These are phyloP conservation scores for Zenarchopterus dispar DNA, from an alignment of 2,797 vertebrate species.

Conservation along the genomic window DNA sequence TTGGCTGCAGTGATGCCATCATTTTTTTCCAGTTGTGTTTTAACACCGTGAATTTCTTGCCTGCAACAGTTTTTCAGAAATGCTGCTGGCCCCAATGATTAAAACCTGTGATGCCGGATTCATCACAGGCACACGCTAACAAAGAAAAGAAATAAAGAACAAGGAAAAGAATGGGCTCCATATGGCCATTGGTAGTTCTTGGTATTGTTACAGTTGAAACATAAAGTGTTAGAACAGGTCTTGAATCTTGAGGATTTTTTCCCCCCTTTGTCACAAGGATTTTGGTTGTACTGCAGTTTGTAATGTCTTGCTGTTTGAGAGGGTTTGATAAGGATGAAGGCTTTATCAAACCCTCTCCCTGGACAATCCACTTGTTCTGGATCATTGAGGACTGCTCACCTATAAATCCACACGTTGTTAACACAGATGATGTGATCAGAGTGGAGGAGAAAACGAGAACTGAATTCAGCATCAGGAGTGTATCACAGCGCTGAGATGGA, in stretches of 20 bases:
- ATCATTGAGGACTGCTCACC: conserved; percentile 67
- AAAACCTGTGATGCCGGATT: conserved; percentile 58
- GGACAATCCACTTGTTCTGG: conserved; percentile 67
- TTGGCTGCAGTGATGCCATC: conserved; percentile 65
- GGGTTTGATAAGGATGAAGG: conserved; percentile 65
- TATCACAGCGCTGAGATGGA: conserved; percentile 28
- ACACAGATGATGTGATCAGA: conserved; percentile 58
- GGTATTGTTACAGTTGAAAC: conserved; percentile 63
- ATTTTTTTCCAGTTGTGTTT: conserved; percentile 69
- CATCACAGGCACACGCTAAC: conserved; percentile 51
- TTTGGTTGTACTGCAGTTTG: conserved; percentile 47
- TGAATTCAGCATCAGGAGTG: conserved; percentile 24
- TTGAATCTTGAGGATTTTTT: conserved; percentile 62
- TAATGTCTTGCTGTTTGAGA: conserved; percentile 62
- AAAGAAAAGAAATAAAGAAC: conserved; percentile 71
- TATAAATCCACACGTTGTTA: conserved; percentile 62
- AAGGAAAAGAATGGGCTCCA: conserved; percentile 68
- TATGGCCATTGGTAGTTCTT: conserved; percentile 66
- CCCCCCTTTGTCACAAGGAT: conserved; percentile 53
- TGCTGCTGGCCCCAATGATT: conserved; percentile 57
- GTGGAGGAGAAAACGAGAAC: conserved; percentile 36
- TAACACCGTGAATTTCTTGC: conserved; percentile 71
- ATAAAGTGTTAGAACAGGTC: conserved; percentile 62
- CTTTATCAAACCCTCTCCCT: conserved; percentile 65
- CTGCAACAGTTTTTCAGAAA: conserved; percentile 56